A percentile compares a stretch with the other conserved stretches of the same genome.
Conservation (phyloP, 2,113 vertebrate genomes). For the Casuarius casuarius region DNA sequence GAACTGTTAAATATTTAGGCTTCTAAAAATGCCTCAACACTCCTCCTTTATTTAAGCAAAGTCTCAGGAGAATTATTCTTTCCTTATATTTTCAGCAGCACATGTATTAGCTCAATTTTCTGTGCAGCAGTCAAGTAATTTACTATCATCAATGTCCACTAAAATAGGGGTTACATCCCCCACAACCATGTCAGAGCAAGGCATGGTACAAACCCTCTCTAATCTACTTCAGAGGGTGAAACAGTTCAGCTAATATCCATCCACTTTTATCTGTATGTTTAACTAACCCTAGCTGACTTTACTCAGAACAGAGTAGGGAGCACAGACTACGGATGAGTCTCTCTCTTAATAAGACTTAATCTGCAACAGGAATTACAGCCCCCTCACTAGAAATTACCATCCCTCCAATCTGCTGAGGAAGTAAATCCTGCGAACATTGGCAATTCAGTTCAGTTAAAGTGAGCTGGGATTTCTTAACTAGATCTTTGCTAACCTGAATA, state of each 20-base stretch:
- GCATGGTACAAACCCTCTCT: not conserved
- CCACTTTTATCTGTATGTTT: not conserved
- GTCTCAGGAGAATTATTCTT: not conserved
- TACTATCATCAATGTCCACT: not conserved
- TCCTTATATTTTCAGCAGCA: not conserved
- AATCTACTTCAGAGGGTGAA: not conserved
- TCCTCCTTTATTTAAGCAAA: not conserved
- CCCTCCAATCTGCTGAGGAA: not conserved
- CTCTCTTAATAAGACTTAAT: not conserved
- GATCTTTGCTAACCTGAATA: not conserved
- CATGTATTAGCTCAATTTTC: not conserved
- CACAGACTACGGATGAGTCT: not conserved
- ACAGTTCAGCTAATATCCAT: not conserved
- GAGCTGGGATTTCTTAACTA: not conserved
- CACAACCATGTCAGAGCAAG: not conserved
- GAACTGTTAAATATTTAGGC: not conserved
- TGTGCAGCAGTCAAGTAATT: not conserved
- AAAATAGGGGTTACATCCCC: not conserved
- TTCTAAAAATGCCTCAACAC: not conserved
- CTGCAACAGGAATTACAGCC: not conserved
- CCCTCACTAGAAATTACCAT: not conserved
- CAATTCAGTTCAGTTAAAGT: not conserved
- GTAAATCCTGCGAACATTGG: not conserved
- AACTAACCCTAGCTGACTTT: not conserved
- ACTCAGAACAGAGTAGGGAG: not conserved